phyloP scores from a whole-genome alignment of 2,797 vertebrate species.

The Gallirallus australis region DNA sequence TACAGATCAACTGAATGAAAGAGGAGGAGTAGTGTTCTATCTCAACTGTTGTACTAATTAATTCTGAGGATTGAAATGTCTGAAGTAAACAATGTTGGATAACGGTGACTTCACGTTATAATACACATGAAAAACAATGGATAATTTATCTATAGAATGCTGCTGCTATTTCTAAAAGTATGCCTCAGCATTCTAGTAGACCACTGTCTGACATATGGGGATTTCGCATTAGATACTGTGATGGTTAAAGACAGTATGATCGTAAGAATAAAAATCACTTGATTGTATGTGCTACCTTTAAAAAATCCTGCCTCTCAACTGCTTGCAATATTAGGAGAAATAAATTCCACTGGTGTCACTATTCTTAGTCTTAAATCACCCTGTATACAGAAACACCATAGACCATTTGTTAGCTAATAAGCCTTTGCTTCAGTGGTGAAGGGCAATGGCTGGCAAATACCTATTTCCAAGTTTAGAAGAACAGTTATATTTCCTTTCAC shows the following conservation, averaged over 20 bases:
- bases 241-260: background rate
- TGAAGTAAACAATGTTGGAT: background rate
- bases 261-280: background rate
- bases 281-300: background rate
- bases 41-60: background rate
- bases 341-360: background rate
- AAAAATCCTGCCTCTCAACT: accelerated
- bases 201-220: background rate
- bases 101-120: background rate
- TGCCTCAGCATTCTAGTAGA: background rate
- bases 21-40: background rate
- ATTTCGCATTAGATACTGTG: background rate
- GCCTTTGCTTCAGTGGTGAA: background rate
- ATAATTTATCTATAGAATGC: background rate
- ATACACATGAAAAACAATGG: background rate
- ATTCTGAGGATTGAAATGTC: background rate
- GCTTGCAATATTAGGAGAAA: background rate
- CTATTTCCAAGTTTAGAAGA: background rate
- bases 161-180: background rate
- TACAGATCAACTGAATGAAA: background rate
- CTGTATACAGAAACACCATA: background rate
- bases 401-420: background rate
- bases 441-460: background rate
- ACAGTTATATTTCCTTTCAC: background rate
- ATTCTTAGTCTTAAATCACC: background rate